Evolutionary conservation across 2,888 invertebrate genomes (phyloP).

Genomic region (Cotesia congregata): DNA sequence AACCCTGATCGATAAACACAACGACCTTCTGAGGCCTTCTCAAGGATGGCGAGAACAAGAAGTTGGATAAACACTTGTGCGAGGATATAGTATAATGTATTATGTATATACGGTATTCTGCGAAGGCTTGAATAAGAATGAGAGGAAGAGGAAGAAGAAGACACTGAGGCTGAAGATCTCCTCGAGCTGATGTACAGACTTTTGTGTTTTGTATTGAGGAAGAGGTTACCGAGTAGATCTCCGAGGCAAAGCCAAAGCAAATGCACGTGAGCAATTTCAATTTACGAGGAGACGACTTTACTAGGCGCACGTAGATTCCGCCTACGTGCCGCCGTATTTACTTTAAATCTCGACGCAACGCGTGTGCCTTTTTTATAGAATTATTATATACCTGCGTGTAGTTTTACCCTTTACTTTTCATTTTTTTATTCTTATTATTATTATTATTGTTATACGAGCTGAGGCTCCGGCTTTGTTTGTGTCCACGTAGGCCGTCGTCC

Average conservation of each 20-base stretch:
- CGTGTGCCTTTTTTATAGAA: slow-evolving; percentile 35
- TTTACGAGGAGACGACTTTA: slow-evolving; percentile 45
- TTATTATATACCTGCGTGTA: not conserved
- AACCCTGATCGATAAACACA: slow-evolving; percentile 21
- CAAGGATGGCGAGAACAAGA: slow-evolving; percentile 44
- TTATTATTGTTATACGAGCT: not conserved
- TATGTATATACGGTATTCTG: slow-evolving; percentile 43
- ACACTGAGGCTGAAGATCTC: slow-evolving; percentile 16
- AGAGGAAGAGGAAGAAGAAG: slow-evolving; percentile 5
- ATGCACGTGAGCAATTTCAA: slow-evolving; percentile 52
- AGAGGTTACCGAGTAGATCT: slow-evolving; percentile 25
- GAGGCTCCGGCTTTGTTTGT: slow-evolving; percentile 11
- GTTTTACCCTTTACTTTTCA: not conserved
- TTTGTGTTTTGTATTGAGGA: not conserved
- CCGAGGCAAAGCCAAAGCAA: slow-evolving; percentile 19
- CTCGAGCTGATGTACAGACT: slow-evolving; percentile 11
- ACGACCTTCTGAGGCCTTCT: slow-evolving; percentile 45
- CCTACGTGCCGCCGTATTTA: slow-evolving; percentile 55
- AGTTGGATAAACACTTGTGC: slow-evolving; percentile 48
- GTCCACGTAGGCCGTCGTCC: not conserved
- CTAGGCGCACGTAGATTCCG: slow-evolving; percentile 39
- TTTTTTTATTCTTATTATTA: slow-evolving; percentile 9
- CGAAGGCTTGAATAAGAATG: slow-evolving; percentile 38
- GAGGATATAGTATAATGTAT: slow-evolving; percentile 22
- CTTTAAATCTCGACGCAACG: slow-evolving; percentile 62